Percentiles rank a stretch among this genome's conserved stretches.
These are phyloP conservation scores for Halictus ligatus DNA, from an alignment of 2,888 invertebrate species.

Conservation along the genomic window DNA sequence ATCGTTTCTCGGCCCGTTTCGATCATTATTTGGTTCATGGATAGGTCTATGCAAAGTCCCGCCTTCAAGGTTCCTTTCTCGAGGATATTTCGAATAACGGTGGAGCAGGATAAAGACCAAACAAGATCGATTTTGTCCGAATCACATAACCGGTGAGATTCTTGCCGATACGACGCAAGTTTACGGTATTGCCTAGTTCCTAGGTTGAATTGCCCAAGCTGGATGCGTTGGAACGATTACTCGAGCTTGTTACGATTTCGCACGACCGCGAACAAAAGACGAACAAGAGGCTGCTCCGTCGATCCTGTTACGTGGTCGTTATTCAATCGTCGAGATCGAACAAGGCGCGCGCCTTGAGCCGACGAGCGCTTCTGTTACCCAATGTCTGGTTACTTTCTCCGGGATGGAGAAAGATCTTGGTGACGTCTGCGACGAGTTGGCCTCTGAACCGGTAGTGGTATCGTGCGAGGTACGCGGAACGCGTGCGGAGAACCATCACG, in stretches of 20 bases:
- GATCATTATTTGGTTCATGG: neutral
- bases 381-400: constrained; percentile 47
- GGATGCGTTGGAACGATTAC: neutral
- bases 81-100: neutral
- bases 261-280: constrained; percentile 11
- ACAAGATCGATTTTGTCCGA: neutral
- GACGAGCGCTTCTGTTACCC: constrained; percentile 32
- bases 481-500: constrained; percentile 39
- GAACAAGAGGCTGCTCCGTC: constrained; percentile 28
- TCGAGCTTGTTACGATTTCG: constrained; percentile 24
- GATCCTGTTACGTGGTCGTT: constrained; percentile 59
- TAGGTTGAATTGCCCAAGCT: neutral
- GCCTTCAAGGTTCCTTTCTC: neutral
- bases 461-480: neutral
- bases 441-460: constrained; percentile 8
- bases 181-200: neutral
- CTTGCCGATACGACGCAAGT: neutral
- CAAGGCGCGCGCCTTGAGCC: constrained; percentile 27
- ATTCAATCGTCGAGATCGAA: constrained; percentile 54
- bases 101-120: neutral
- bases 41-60: neutral
- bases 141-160: neutral
- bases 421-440: neutral
- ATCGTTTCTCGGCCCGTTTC: constrained; percentile 7
- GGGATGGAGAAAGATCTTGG: constrained; percentile 43